Percentiles rank a stretch among this genome's conserved stretches.
These are phyloP conservation scores for Suncus etruscus DNA, from an alignment of 2,113 vertebrate genomes.

Conservation along the genomic window DNA sequence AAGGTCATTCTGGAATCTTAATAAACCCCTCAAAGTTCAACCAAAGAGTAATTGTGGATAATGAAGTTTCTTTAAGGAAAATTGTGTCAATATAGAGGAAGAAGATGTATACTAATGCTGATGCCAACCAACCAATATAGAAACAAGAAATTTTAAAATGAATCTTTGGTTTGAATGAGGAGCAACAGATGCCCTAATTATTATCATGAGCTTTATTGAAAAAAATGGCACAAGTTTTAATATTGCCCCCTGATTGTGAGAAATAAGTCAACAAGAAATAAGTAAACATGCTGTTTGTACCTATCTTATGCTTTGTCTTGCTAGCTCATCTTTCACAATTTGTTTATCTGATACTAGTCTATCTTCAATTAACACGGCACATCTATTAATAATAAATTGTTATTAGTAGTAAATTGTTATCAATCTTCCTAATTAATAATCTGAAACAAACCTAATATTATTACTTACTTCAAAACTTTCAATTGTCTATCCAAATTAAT, in stretches of 20 bases:
- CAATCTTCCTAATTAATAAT: conserved; percentile 21
- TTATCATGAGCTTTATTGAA: not conserved
- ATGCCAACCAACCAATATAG: not conserved
- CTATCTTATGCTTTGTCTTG: not conserved
- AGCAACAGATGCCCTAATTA: not conserved
- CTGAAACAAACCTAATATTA: not conserved
- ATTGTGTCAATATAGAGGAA: not conserved
- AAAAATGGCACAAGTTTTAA: not conserved
- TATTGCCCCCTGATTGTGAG: not conserved
- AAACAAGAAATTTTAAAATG: not conserved
- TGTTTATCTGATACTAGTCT: not conserved
- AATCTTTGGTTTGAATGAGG: not conserved
- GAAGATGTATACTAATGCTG: not conserved
- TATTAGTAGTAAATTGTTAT: not conserved
- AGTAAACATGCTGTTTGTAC: not conserved
- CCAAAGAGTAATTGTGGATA: not conserved
- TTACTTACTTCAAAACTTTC: not conserved
- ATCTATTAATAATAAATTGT: not conserved
- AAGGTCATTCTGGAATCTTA: not conserved
- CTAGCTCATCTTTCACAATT: not conserved
- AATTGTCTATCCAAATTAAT: not conserved
- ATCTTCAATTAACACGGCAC: not conserved
- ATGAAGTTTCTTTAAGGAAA: not conserved
- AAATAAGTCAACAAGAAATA: not conserved
- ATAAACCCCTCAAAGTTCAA: not conserved